These are phyloP conservation scores for Takifugu bimaculatus DNA, from an alignment of 2,113 vertebrate species.

Conservation along the genomic window DNA sequence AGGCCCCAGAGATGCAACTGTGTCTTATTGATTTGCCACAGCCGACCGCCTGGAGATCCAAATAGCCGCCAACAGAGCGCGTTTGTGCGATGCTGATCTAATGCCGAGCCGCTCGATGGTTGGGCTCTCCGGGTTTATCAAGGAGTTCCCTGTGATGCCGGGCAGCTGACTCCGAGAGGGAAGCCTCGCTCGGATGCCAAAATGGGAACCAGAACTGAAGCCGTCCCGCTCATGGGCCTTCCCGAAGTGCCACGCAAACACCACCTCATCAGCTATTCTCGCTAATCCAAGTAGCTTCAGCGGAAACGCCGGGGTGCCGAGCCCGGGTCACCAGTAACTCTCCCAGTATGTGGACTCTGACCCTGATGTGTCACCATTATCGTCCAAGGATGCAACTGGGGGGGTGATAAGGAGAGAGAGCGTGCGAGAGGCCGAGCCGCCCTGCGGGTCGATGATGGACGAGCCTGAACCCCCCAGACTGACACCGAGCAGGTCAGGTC, in stretches of 20 bases:
- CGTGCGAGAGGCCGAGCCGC: constrained; percentile 23
- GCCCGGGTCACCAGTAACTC: constrained; percentile 24
- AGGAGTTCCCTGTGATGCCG: constrained; percentile 27
- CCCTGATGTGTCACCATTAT: no score
- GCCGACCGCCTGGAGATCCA: no score
- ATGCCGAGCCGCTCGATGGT: no score
- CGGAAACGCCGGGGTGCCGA: background rate
- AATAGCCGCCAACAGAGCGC: no score
- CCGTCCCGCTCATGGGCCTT: background rate
- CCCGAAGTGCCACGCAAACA: background rate
- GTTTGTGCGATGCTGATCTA: no score
- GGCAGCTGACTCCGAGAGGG: constrained; percentile 14
- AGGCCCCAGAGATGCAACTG: background rate
- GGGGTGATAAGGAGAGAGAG: background rate
- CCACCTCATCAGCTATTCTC: constrained; percentile 24
- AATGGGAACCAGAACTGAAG: constrained; percentile 24
- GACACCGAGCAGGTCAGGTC: constrained; percentile 28
- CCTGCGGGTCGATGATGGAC: constrained; percentile 59
- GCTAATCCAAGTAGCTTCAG: constrained; percentile 30
- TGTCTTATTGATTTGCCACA: background rate
- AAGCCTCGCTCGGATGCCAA: constrained; percentile 22
- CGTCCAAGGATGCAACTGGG: background rate
- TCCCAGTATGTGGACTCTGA: constrained; percentile 2
- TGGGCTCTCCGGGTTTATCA: constrained; percentile 12
- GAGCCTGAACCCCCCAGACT: constrained; percentile 42